A percentile compares a stretch with the other conserved stretches of the same genome.
These are phyloP conservation scores for Cryptotermes secundus DNA, from an alignment of 1,140 invertebrate species.

Conservation along the genomic window DNA sequence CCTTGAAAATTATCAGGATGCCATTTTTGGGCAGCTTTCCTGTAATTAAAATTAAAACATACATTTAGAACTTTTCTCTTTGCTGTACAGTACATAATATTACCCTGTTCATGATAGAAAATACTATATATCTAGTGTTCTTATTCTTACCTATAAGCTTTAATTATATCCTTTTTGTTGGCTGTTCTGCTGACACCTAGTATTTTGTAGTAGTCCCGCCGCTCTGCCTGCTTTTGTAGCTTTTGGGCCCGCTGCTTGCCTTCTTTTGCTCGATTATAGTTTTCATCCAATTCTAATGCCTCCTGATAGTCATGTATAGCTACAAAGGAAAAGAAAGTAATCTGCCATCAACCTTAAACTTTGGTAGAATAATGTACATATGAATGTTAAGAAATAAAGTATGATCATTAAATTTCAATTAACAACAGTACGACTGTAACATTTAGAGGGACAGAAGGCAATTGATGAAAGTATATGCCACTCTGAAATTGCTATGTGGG, in stretches of 20 bases:
- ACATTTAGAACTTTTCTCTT: too few relatives aligned
- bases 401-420: background rate
- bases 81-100: too few relatives aligned
- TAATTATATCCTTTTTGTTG: conserved; percentile 89
- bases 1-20: conserved; percentile 96
- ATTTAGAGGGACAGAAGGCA: too few relatives aligned
- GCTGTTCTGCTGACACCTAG: conserved; percentile 83
- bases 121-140: too few relatives aligned
- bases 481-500: too few relatives aligned
- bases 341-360: background rate
- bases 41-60: conserved; percentile 36
- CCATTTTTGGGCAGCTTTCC: conserved; percentile 97
- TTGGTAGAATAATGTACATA: conserved; percentile 25
- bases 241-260: conserved; percentile 88
- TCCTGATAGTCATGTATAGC: conserved; percentile 85
- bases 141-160: conserved; percentile 77
- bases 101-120: too few relatives aligned
- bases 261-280: conserved; percentile 81
- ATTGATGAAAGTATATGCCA: too few relatives aligned
- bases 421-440: background rate
- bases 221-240: conserved; percentile 89
- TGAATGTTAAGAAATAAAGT: background rate
- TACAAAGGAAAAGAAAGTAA: conserved; percentile 48
- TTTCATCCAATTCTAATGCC: conserved; percentile 82
- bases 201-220: conserved; percentile 98